Evolutionary conservation across 2,113 vertebrate genomes (phyloP).

Genomic region (Lophura nycthemera): DNA sequence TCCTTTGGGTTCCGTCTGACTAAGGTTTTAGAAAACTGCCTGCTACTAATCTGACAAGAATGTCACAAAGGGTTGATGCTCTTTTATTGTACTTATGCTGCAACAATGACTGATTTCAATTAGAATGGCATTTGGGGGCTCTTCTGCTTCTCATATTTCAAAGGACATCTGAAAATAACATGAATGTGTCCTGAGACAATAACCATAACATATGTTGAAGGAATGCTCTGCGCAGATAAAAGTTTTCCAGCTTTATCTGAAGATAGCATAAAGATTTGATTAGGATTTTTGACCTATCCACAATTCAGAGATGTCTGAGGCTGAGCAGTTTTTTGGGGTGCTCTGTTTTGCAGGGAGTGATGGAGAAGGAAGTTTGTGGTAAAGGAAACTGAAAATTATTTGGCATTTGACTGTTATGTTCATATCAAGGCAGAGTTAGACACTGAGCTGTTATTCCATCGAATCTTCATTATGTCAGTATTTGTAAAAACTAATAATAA

Average conservation of each 20-base stretch:
- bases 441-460: conserved; percentile 46
- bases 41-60: conserved; percentile 20
- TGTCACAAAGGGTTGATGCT: conserved; percentile 16
- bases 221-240: conserved; percentile 25
- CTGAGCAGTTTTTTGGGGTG: background rate
- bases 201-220: conserved; percentile 6
- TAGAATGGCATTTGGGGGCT: conserved; percentile 2
- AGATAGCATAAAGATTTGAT: conserved; percentile 2
- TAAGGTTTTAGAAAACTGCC: conserved; percentile 32
- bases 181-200: background rate
- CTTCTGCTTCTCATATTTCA: conserved; percentile 38
- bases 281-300: background rate
- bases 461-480: conserved; percentile 58
- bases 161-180: conserved; percentile 46
- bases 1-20: conserved; percentile 59
- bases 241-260: background rate
- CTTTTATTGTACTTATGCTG: background rate
- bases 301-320: background rate
- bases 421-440: conserved; percentile 49
- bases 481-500: conserved; percentile 70
- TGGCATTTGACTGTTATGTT: conserved; percentile 46
- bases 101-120: conserved; percentile 48
- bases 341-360: background rate
- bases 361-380: background rate
- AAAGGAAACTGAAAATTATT: conserved; percentile 69